A percentile compares a stretch with the other conserved stretches of the same genome.
These are phyloP conservation scores for Melanotaenia boesemani DNA, from an alignment of 2,797 vertebrate genomes.

Conservation along the genomic window DNA sequence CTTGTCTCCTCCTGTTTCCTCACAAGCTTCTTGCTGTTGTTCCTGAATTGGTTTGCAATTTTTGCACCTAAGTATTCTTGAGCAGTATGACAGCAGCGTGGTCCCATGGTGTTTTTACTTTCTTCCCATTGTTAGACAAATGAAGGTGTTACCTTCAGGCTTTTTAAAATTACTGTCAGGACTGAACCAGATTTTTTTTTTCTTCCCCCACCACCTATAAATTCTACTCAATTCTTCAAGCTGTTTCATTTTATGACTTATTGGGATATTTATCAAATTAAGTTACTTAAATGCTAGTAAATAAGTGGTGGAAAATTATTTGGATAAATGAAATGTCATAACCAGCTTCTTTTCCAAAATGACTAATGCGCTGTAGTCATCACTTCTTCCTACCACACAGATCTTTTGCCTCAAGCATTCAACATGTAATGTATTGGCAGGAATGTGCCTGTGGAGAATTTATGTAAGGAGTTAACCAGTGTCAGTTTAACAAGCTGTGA, in stretches of 20 bases:
- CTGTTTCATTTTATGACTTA: neutral
- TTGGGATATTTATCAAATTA: neutral
- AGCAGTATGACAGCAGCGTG: neutral
- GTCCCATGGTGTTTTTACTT: neutral
- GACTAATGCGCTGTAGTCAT: neutral
- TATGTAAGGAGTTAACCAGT: conserved; percentile 49
- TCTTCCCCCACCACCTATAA: neutral
- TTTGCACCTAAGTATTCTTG: neutral
- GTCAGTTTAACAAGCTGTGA: conserved; percentile 61
- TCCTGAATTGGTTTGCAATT: conserved; percentile 6
- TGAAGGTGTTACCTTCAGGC: neutral
- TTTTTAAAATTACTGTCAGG: conserved; percentile 5
- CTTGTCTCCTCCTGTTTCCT: neutral
- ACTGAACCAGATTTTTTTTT: too few species aligned
- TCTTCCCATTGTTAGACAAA: neutral
- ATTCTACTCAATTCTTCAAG: neutral
- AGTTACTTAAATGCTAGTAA: neutral
- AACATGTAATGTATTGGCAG: conserved; percentile 46
- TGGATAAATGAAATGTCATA: neutral
- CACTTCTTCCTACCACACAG: conserved; percentile 37
- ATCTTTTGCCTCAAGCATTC: conserved; percentile 53
- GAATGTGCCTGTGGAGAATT: conserved; percentile 37
- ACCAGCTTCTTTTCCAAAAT: neutral
- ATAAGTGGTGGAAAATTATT: neutral
- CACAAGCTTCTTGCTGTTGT: neutral